phyloP scores from a whole-genome alignment of 1,140 invertebrate species.

The Anthonomus grandis region DNA sequence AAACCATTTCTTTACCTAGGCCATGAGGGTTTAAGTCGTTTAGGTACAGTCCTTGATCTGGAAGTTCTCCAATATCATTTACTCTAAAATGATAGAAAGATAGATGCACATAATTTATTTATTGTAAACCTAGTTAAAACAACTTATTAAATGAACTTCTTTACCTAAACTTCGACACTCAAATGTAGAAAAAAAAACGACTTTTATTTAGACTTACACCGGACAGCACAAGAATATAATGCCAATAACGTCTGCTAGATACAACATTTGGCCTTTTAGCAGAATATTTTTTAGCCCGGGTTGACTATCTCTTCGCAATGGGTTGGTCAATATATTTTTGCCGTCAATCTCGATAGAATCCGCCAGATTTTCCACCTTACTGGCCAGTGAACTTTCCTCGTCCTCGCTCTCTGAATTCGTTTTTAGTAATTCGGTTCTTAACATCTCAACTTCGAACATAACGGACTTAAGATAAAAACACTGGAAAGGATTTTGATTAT shows the following conservation, averaged over 20 bases:
- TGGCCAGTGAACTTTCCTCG: neutral
- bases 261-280: slow-evolving; percentile 82
- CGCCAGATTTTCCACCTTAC: slow-evolving; percentile 17
- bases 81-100: slow-evolving; percentile 65
- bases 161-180: too few species aligned
- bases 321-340: slow-evolving; percentile 52
- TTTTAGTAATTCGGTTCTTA: slow-evolving; percentile 41
- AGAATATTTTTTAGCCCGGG: slow-evolving; percentile 64
- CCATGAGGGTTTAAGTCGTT: slow-evolving; percentile 87
- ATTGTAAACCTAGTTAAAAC: too few species aligned
- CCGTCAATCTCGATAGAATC: slow-evolving; percentile 38
- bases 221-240: slow-evolving; percentile 84
- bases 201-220: slow-evolving; percentile 61
- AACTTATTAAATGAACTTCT: too few species aligned
- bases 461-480: slow-evolving; percentile 60
- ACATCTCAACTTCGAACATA: slow-evolving; percentile 61
- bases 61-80: slow-evolving; percentile 77
- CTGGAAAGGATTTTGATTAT: slow-evolving; percentile 42
- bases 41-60: slow-evolving; percentile 72
- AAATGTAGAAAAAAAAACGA: neutral
- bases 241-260: slow-evolving; percentile 71
- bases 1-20: slow-evolving; percentile 77
- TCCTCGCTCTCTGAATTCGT: neutral
- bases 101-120: too few species aligned
- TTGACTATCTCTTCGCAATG: slow-evolving; percentile 59